These are phyloP conservation scores for Brachypterus glaber DNA, from an alignment of 2,888 invertebrate species.

Conservation along the genomic window DNA sequence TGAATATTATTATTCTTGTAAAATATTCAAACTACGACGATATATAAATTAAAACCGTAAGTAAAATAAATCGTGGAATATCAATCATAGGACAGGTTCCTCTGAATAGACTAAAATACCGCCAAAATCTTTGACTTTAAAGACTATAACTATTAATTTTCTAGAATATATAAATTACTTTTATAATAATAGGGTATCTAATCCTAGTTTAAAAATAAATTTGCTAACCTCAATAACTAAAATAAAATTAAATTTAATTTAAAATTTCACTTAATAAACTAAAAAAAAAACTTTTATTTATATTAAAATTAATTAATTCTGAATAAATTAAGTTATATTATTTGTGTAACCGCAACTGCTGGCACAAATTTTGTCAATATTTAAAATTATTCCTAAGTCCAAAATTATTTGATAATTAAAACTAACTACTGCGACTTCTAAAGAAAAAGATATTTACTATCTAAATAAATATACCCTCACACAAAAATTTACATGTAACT, in stretches of 20 bases:
- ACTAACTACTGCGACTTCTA: too few relatives aligned
- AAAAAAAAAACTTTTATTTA: too few relatives aligned
- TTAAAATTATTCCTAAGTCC: too few relatives aligned
- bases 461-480: too few relatives aligned
- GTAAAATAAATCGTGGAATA: conserved; percentile 50
- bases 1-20: conserved; percentile 43
- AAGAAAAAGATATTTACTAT: too few relatives aligned
- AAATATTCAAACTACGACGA: conserved; percentile 19
- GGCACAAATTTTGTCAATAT: too few relatives aligned
- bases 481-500: too few relatives aligned
- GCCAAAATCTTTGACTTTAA: conserved; percentile 62
- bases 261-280: conserved; percentile 51
- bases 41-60: conserved; percentile 15
- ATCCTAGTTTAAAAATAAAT: conserved; percentile 50
- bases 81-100: conserved; percentile 61
- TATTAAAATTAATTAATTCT: too few relatives aligned
- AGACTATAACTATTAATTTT: conserved; percentile 51
- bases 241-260: conserved; percentile 39
- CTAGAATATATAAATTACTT: conserved; percentile 40
- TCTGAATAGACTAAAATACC: conserved; percentile 61
- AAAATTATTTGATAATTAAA: too few relatives aligned
- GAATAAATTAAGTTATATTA: too few relatives aligned
- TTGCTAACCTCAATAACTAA: conserved; percentile 41
- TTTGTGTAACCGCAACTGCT: too few relatives aligned
- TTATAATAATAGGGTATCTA: conserved; percentile 59